These are phyloP conservation scores for Numida meleagris DNA, from an alignment of 2,113 vertebrate genomes.

Conservation along the genomic window DNA sequence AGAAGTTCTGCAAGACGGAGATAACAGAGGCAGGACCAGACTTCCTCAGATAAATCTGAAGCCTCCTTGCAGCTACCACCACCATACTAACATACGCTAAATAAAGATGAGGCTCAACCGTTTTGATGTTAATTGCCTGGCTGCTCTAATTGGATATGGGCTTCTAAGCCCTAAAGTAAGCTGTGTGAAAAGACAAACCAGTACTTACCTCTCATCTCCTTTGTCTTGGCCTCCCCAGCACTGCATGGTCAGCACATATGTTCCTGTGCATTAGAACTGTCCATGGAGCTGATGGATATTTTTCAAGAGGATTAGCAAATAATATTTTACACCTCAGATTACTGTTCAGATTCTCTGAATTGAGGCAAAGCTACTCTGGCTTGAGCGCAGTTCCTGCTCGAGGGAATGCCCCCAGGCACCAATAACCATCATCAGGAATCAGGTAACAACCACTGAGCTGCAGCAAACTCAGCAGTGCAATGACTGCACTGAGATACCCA, in stretches of 20 bases:
- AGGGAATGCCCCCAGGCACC: neutral
- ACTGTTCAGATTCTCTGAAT: neutral
- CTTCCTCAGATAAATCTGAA: neutral
- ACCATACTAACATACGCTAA: neutral
- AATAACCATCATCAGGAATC: neutral
- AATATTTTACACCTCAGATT: neutral
- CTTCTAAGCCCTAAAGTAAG: neutral
- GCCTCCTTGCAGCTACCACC: neutral
- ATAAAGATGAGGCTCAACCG: neutral
- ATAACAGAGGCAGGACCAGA: neutral
- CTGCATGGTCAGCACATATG: neutral
- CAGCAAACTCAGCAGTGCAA: neutral
- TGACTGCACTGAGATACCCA: neutral
- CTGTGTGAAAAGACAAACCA: neutral
- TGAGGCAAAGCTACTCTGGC: neutral
- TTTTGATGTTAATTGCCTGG: neutral
- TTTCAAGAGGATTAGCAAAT: neutral
- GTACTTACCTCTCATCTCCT: neutral
- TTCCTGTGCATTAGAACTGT: neutral
- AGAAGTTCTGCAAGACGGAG: neutral
- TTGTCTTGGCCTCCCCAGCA: neutral
- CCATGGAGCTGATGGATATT: neutral
- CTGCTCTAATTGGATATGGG: slow-evolving; percentile 23
- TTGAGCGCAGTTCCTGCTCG: neutral
- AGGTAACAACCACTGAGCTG: neutral